Conservation (phyloP, 2,888 invertebrate genomes). For the Heliconius ethilla region DNA sequence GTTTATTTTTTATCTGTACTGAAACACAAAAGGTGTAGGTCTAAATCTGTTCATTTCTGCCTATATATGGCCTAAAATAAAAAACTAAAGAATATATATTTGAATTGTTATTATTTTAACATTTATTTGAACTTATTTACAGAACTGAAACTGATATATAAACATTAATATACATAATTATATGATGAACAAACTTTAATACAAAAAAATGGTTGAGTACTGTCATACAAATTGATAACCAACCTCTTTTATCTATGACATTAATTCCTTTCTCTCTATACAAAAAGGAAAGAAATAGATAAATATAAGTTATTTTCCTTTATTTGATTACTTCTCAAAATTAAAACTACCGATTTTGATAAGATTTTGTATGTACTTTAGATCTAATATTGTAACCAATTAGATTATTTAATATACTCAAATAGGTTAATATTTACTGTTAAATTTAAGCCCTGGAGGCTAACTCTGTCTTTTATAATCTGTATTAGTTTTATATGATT, state of each 20-base stretch:
- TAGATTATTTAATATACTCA: conserved; percentile 46
- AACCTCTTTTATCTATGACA: background rate
- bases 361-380: conserved; percentile 43
- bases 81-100: background rate
- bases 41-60: background rate
- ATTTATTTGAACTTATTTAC: conserved; percentile 2
- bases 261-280: background rate
- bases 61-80: conserved; percentile 15
- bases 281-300: background rate
- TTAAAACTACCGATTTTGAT: conserved; percentile 18
- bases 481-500: conserved; percentile 7
- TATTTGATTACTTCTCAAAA: background rate
- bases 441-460: conserved; percentile 45
- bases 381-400: conserved; percentile 41
- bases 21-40: background rate
- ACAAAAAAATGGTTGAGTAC: too few species aligned
- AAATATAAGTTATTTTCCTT: background rate
- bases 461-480: conserved; percentile 31
- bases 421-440: conserved; percentile 46
- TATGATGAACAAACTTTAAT: too few species aligned
- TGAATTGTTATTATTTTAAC: background rate
- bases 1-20: conserved; percentile 9
- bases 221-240: too few species aligned
- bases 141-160: background rate
- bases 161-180: background rate